These are phyloP conservation scores for Danio choprae DNA, from an alignment of 2,797 vertebrate species.

Conservation along the genomic window DNA sequence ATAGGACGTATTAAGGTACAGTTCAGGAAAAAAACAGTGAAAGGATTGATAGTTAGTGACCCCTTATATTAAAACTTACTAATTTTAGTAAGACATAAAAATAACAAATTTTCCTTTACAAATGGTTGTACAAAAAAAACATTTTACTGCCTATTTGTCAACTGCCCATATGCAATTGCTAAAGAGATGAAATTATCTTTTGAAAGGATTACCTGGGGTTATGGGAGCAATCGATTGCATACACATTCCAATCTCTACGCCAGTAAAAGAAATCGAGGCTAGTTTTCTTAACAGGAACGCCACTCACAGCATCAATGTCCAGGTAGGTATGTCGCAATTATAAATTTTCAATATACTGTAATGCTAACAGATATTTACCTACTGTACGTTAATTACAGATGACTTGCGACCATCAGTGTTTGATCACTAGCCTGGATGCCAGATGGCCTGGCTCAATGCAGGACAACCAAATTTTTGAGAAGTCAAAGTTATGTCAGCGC, in stretches of 20 bases:
- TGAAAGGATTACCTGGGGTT: conserved; percentile 31
- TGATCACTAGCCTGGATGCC: conserved; percentile 35
- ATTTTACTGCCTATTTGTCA: too few relatives aligned
- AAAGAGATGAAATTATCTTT: background rate
- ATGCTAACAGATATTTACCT: background rate
- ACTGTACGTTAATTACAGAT: conserved; percentile 26
- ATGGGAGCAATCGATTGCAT: conserved; percentile 18
- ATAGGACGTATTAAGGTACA: too few relatives aligned
- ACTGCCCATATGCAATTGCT: background rate
- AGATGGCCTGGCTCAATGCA: conserved; percentile 45
- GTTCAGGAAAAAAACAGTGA: too few relatives aligned
- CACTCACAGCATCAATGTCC: conserved; percentile 40
- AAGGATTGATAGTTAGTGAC: too few relatives aligned
- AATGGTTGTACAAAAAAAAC: too few relatives aligned
- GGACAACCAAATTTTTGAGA: conserved; percentile 2
- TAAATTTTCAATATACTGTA: background rate
- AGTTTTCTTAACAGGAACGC: conserved; percentile 28
- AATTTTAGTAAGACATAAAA: too few relatives aligned
- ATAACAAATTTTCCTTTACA: too few relatives aligned
- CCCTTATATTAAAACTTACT: too few relatives aligned
- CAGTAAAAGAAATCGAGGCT: conserved; percentile 23
- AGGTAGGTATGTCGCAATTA: background rate
- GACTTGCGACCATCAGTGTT: conserved; percentile 41
- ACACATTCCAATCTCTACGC: conserved; percentile 24
- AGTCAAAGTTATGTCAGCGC: background rate